Conservation (phyloP, 1,140 invertebrate species). For the Bemisia tabaci region DNA sequence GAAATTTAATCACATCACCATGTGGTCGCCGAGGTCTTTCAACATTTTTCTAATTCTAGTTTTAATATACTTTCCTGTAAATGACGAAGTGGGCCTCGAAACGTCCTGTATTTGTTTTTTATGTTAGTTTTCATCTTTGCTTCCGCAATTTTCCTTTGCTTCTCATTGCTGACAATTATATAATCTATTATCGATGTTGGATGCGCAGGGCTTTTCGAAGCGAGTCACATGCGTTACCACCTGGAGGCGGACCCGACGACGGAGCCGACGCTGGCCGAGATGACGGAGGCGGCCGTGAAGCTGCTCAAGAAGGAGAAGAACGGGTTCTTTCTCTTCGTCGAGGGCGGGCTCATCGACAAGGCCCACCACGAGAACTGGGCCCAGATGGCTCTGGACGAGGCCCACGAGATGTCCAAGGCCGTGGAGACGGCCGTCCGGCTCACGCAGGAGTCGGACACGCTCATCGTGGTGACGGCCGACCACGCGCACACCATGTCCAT, state of each 20-base stretch:
- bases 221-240: constrained; percentile 26
- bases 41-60: no score
- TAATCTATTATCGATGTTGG: no score
- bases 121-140: no score
- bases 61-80: no score
- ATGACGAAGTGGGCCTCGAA: no score
- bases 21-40: no score
- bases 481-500: constrained; percentile 48
- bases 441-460: constrained; percentile 35
- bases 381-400: constrained; percentile 49
- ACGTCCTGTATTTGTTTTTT: no score
- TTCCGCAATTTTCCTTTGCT: no score
- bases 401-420: constrained; percentile 49
- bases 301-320: constrained; percentile 50
- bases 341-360: constrained; percentile 47
- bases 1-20: no score
- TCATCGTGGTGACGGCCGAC: constrained; percentile 50
- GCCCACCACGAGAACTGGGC: constrained; percentile 52
- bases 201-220: constrained; percentile 27
- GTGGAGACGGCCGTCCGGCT: constrained; percentile 27
- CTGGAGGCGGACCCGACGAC: constrained; percentile 26
- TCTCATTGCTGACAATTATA: no score
- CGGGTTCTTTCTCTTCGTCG: constrained; percentile 55
- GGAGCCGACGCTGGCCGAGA: constrained; percentile 55
- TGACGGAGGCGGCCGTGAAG: constrained; percentile 64